Percentiles rank a stretch among this genome's conserved stretches.
These are phyloP conservation scores for Drosophila nigricruria DNA, from an alignment of 2,888 invertebrate species.

Conservation along the genomic window DNA sequence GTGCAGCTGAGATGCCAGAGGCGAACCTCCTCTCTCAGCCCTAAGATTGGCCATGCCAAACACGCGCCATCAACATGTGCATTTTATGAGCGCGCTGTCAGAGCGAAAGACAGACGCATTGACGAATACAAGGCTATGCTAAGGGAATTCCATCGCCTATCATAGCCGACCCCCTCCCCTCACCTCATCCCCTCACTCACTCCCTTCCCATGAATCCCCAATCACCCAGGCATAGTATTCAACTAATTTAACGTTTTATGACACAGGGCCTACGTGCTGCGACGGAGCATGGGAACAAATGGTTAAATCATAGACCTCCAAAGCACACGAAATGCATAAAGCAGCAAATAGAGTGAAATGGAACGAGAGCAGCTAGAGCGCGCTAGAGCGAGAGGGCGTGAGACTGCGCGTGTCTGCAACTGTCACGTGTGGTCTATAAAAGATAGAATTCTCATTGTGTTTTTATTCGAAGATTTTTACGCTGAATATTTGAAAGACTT, in stretches of 20 bases:
- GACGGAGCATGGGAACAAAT: constrained; percentile 70
- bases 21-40: background rate
- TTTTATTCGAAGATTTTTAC: constrained; percentile 20
- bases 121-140: constrained; percentile 57
- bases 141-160: constrained; percentile 55
- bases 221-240: constrained; percentile 56
- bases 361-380: background rate
- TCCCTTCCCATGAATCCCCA: constrained; percentile 10
- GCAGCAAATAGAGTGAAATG: background rate
- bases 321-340: constrained; percentile 15
- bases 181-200: background rate
- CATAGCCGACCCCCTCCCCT: background rate
- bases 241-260: constrained; percentile 81
- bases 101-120: constrained; percentile 37
- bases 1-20: constrained; percentile 32
- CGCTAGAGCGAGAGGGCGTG: background rate
- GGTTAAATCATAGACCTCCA: constrained; percentile 71
- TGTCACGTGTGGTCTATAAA: constrained; percentile 75
- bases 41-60: constrained; percentile 62
- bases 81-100: constrained; percentile 72
- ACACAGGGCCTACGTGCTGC: constrained; percentile 71
- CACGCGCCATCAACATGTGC: constrained; percentile 80
- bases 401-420: constrained; percentile 2
- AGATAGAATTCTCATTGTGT: constrained; percentile 62
- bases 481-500: constrained; percentile 27